Evolutionary conservation across 2,113 vertebrate species (phyloP), one percentile per base, ranked within the genome.

Genomic region (Saccopteryx bilineata): DNA sequence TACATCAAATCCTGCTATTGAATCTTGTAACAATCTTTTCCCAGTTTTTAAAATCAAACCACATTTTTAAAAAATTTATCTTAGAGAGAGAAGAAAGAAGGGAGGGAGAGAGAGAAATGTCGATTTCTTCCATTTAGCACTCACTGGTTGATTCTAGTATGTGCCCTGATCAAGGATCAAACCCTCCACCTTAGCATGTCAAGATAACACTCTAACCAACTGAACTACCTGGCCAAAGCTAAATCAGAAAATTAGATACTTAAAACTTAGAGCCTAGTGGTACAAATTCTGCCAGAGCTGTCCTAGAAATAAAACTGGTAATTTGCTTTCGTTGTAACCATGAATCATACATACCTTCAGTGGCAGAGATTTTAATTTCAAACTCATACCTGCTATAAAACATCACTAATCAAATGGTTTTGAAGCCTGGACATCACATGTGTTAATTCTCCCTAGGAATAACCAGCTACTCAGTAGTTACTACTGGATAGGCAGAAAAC

Each of bases 211-310:
- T 39, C 39, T 39, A 39, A 39, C 39, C 39, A 39, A 39, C 39
- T 39, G 39, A 39, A 39, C 39, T 39, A 39, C 39, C 39, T 39
- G 39, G 39, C 39, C 39, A 39, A 39, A 39, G 39, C 39, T 39
- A 39, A 75, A 56, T 76, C 15, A 86, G n/a, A 91, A 87, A 96
- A 95, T 33, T 23, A 91, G 33, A 91, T 26, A 69, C 72, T 95
- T 90, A 93, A 89, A 94, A 80, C 66, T n/a, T 93, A 86, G 12
- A 63, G 31, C 19, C 8, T 71, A n/a, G 31, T 80, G 58, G 13
- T 90, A 80, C 28, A 82, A 88, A 96, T 92, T 94, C 94, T 87
- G 24, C 46, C 63, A 48, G 48, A 82, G 68, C 15, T 39, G 39
- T 84, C 72, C 95, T 78, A 78, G 52, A 88, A 85, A 95, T 63